Evolutionary conservation across 2,113 vertebrate species (phyloP).

Genomic region (Chaenocephalus aceratus): DNA sequence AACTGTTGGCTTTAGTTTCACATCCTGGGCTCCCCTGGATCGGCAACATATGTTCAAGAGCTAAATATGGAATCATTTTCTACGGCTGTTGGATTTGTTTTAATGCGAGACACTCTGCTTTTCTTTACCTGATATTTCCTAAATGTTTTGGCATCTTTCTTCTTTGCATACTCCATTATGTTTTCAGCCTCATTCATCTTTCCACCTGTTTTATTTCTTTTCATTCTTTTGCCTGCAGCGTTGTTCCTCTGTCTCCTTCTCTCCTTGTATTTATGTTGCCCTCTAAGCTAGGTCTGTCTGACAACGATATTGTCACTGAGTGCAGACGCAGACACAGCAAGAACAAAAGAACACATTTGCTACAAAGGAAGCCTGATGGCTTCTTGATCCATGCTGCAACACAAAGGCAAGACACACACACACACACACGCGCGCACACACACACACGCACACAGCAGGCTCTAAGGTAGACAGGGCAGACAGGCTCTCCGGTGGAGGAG

Average conservation of each 20-base stretch:
- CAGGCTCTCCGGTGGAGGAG: slow-evolving; percentile 48
- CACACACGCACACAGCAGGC: slow-evolving; percentile 29
- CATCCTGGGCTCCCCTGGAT: slow-evolving; percentile 60
- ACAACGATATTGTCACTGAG: slow-evolving; percentile 53
- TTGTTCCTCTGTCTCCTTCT: background rate
- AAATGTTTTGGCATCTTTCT: slow-evolving; percentile 37
- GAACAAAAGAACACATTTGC: slow-evolving; percentile 50
- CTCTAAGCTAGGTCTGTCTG: slow-evolving; percentile 47
- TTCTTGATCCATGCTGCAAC: slow-evolving; percentile 47
- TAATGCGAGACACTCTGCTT: slow-evolving; percentile 18
- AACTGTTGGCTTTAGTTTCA: slow-evolving; percentile 58
- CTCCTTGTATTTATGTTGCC: slow-evolving; percentile 6
- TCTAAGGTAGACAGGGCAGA: slow-evolving; percentile 29
- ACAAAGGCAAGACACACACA: slow-evolving; percentile 24
- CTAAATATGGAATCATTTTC: slow-evolving; percentile 57
- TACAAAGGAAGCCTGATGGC: slow-evolving; percentile 27
- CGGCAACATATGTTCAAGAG: slow-evolving; percentile 62
- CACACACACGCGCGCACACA: slow-evolving; percentile 33
- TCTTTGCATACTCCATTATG: slow-evolving; percentile 14
- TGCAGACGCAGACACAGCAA: slow-evolving; percentile 26
- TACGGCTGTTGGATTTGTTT: slow-evolving; percentile 20
- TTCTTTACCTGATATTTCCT: slow-evolving; percentile 19
- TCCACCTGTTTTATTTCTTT: background rate
- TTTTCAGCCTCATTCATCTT: slow-evolving; percentile 57
- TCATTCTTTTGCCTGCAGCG: slow-evolving; percentile 14